Base-by-base conservation (phyloP, 2,888 invertebrate species). In the Tenthredo livida region DNA sequence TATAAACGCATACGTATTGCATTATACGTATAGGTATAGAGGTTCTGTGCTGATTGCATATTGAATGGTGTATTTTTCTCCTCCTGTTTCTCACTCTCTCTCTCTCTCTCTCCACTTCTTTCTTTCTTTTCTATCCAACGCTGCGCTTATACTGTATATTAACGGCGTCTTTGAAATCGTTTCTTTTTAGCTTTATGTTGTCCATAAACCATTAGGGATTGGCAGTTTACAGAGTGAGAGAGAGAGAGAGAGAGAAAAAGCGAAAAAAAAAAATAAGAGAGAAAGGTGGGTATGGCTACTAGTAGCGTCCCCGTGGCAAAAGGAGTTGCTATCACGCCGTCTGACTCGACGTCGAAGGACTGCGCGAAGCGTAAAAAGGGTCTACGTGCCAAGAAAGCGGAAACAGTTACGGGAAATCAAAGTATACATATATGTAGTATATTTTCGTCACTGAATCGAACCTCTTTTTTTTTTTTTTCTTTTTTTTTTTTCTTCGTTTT, bases 321-420 rank as follows among this genome's bases (percentile, higher is more conserved):
- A 43, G 72, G 43, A 73, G 40, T n/a, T 43, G 67, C 50, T 83
- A 83, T 83, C 83, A 67, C 67, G 67, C 67, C 29, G 65, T 47
- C 67, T 43, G 83, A 83, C 83, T 83, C 47, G 43, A 70, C n/a
- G 29, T 33, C 83, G 47, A 83, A 70, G 67, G 83, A 83, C 83
- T 83, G 29, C 43, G 43, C 43, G 47, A 83, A 58, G 47, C 83
- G 83, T 83, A 67, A 83, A 80, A 83, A 65, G 67, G 47, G 40
- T 67, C 70, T 83, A 83, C 83, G 83, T 83, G 83, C 83, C 83
- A 70, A 50, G 83, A 83, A 83, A 83, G 70, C 47, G 83, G 83
- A 83, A 67, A 83, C 83, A 50, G 54, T 54, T 54, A 83, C 47
- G 15, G n/a, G 47, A 25, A 67, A 61, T 61, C 65, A 29, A n/a